Base-by-base conservation (phyloP, 2,888 invertebrate genomes). In the Ceramica pisi region DNA sequence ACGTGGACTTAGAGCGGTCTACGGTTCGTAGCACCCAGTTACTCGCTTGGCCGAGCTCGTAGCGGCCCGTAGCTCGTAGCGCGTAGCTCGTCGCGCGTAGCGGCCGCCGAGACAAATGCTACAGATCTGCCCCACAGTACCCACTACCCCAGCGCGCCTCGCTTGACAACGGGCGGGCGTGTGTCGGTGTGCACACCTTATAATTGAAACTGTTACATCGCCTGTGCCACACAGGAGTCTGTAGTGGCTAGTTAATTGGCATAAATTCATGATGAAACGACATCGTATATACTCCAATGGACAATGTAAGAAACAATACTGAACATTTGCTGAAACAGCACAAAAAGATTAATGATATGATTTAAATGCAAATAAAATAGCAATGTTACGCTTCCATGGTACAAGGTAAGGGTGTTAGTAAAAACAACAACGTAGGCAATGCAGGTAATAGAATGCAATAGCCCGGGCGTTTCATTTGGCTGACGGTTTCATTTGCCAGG, bases 1-100 rank as follows among this genome's bases (percentile, higher is more conserved):
- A 61, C 55, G 35, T 63, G 55, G 55, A 71, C 65, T 57, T 26
- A 63, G 71, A 75, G 67, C 66, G 63, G 70, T 78, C 74, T 73
- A 83, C 81, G 83, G 74, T 80, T 78, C 82, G 84, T 82, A 84
- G 86, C 82, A 83, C 80, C 69, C 80, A 78, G 81, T 85, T 85
- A 84, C 75, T 60, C 81, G 84, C 83, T 84, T 79, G 81, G 80
- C 63, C 79, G 83, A 72, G 31, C 78, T 50, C 82, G 87, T 82
- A 85, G 88, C 84, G 64, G 57, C 55, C 51, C 79, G 82, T 83
- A 74, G 87, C 82, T 55, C 57, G 51, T 26, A 51, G 23, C 23
- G 23, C 50, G 56, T 56, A 35, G 59, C 51, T 16, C 77, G 82
- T 84, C 71, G 67, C 80, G 78, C 76, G 80, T 79, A 67, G 65